phyloP scores from a whole-genome alignment of 2,888 invertebrate genomes.

The Tribolium freemani region DNA sequence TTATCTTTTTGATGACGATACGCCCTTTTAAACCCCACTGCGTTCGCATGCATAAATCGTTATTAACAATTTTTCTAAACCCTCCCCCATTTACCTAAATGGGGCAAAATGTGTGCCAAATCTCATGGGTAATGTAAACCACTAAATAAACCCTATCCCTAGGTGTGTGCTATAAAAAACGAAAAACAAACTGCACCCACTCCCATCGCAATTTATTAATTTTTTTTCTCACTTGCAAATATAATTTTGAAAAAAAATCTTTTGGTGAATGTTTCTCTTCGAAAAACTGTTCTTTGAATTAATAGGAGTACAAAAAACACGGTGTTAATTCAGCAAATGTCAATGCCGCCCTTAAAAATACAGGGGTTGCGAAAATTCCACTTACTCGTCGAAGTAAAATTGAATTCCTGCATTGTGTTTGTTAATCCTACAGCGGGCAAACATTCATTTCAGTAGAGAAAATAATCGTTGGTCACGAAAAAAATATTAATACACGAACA shows the following conservation, averaged over 20 bases:
- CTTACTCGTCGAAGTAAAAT: conserved; percentile 63
- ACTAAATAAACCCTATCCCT: conserved; percentile 1
- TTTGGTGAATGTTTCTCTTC: background rate
- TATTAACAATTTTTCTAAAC: conserved; percentile 17
- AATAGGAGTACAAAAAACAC: conserved; percentile 8
- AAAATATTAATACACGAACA: conserved; percentile 47
- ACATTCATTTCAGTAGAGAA: conserved; percentile 61
- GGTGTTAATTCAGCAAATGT: conserved; percentile 54
- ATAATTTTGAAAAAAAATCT: background rate
- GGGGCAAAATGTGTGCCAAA: conserved; percentile 34
- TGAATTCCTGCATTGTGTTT: conserved; percentile 63
- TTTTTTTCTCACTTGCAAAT: background rate
- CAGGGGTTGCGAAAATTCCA: conserved; percentile 55
- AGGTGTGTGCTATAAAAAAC: background rate
- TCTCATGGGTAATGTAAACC: conserved; percentile 27
- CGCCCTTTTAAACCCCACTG: conserved; percentile 35
- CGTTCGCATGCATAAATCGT: conserved; percentile 5
- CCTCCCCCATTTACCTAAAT: conserved; percentile 38
- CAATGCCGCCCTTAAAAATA: conserved; percentile 60
- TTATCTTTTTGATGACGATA: conserved; percentile 6
- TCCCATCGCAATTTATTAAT: background rate
- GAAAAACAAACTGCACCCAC: background rate
- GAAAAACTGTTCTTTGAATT: background rate
- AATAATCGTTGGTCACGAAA: conserved; percentile 50
- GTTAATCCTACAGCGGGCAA: conserved; percentile 12